These are phyloP conservation scores for Drosophila aldrichi DNA, from an alignment of 2,888 invertebrate species.

Conservation along the genomic window DNA sequence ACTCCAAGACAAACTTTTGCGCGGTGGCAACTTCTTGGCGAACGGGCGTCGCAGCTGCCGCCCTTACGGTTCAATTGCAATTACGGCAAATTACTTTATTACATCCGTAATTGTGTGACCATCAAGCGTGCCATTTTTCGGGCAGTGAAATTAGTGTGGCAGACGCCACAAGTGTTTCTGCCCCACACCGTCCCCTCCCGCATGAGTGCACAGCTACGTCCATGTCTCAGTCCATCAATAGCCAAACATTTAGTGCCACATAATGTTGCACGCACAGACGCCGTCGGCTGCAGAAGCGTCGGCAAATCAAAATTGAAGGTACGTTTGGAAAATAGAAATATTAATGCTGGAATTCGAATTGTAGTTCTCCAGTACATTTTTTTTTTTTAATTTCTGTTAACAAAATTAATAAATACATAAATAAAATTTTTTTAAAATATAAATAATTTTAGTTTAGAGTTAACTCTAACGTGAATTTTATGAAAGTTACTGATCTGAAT, in stretches of 20 bases:
- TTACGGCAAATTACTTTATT: slow-evolving; percentile 85
- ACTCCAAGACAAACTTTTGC: slow-evolving; percentile 55
- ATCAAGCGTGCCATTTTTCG: slow-evolving; percentile 83
- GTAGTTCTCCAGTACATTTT: too few species aligned
- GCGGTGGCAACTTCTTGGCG: slow-evolving; percentile 36
- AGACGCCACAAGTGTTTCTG: slow-evolving; percentile 77
- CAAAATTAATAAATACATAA: too few species aligned
- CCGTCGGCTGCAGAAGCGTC: slow-evolving; percentile 50
- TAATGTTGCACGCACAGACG: slow-evolving; percentile 36
- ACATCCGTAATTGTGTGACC: slow-evolving; percentile 85
- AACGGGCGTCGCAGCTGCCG: slow-evolving; percentile 50
- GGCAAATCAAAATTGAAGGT: slow-evolving; percentile 33
- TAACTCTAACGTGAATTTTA: too few species aligned
- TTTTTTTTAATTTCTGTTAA: too few species aligned
- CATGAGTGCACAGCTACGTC: slow-evolving; percentile 9
- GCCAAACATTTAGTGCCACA: slow-evolving; percentile 23
- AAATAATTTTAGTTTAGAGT: too few species aligned
- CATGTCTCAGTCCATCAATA: slow-evolving; percentile 22
- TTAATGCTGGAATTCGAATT: not conserved
- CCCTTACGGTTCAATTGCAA: slow-evolving; percentile 83
- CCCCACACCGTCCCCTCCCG: slow-evolving; percentile 7
- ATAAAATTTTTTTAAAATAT: too few species aligned
- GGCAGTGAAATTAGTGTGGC: slow-evolving; percentile 63
- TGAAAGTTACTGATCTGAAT: too few species aligned
- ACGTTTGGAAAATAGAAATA: not conserved